Evolutionary conservation across 2,113 vertebrate genomes (phyloP).

Genomic region (Pomatorhinus ruficollis): DNA sequence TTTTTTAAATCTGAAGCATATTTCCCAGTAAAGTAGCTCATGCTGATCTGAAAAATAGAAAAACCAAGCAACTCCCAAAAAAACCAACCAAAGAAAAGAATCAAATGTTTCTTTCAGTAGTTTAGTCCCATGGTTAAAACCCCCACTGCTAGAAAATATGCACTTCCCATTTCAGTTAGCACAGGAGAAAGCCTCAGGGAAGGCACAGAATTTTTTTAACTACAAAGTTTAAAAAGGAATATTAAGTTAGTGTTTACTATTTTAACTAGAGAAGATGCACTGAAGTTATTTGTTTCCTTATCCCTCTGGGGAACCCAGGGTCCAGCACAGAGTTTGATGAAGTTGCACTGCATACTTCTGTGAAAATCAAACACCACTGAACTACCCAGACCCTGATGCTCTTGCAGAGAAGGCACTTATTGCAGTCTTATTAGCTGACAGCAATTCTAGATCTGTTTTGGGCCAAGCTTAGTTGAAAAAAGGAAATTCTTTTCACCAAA

Average conservation of each 20-base stretch:
- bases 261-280: neutral
- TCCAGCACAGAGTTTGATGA: neutral
- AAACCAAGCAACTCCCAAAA: neutral
- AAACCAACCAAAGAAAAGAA: neutral
- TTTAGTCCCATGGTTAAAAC: neutral
- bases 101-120: neutral
- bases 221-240: neutral
- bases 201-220: neutral
- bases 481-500: neutral
- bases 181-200: neutral
- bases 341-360: neutral
- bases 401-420: neutral
- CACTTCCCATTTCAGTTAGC: neutral
- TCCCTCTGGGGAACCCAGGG: neutral
- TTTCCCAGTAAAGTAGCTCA: neutral
- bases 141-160: neutral
- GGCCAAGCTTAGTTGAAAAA: neutral
- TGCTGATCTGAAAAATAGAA: neutral
- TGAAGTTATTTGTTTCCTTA: neutral
- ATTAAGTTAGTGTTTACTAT: neutral
- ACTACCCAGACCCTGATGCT: neutral
- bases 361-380: neutral
- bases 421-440: neutral
- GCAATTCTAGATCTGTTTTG: neutral
- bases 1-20: neutral